A percentile compares a stretch with the other conserved stretches of the same genome.
Conservation (phyloP, 2,113 vertebrate genomes). For the Lepus europaeus region DNA sequence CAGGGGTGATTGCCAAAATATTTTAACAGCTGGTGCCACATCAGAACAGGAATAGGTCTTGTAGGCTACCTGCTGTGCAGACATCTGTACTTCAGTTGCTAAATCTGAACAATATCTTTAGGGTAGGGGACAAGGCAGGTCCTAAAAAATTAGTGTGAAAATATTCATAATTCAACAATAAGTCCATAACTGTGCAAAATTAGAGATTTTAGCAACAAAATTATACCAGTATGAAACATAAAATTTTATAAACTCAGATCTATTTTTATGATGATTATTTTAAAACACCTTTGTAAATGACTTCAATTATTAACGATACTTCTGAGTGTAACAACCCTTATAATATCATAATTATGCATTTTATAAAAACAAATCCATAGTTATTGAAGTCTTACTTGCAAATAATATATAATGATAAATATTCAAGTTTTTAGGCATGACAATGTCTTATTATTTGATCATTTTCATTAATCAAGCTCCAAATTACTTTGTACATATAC, state of each 20-base stretch:
- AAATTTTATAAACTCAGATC: slow-evolving; percentile 16
- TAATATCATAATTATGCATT: neutral
- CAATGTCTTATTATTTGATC: neutral
- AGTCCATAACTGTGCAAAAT: neutral
- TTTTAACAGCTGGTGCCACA: slow-evolving; percentile 18
- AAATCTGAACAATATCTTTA: neutral
- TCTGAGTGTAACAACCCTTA: neutral
- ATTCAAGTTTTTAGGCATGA: neutral
- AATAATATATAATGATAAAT: neutral
- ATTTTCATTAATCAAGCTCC: neutral
- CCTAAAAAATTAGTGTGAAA: neutral
- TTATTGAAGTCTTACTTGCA: neutral
- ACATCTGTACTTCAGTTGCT: neutral
- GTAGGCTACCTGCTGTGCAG: neutral
- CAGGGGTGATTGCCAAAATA: slow-evolving; percentile 1
- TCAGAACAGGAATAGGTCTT: neutral
- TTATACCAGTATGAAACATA: neutral
- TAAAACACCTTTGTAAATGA: neutral
- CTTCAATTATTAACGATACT: neutral
- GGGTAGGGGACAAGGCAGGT: neutral
- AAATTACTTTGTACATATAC: neutral
- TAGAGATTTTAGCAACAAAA: neutral
- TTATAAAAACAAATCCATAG: neutral
- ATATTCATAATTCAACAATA: neutral
- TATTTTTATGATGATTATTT: neutral